Base-by-base conservation (phyloP, 1,140 invertebrate genomes). In the Eupristina koningsbergeri region DNA sequence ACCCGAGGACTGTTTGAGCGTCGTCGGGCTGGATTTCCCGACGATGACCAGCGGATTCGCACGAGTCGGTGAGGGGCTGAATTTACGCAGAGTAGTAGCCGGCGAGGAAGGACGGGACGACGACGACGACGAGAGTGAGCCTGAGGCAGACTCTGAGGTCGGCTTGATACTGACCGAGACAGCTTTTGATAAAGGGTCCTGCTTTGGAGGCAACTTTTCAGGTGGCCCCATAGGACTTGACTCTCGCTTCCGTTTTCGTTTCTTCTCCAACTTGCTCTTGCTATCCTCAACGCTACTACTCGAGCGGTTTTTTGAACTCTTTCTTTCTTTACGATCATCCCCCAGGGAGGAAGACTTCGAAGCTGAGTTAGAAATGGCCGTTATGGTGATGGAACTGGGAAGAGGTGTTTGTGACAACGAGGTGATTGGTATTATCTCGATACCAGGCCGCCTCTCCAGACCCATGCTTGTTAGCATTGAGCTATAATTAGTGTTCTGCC, bases 181-280 rank as follows among this genome's bases (percentile, higher is more conserved):
- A 0, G 95, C 94, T 89, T 96, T 97, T 0, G 94, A 94, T 13
- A 96, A 91, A 0, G 96, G 94, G 85, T 96, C 89, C 39, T 89
- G 89, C 88, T 96, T 96, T 0, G 93, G 92, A 0, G 95, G 95
- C 11, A 96, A 93, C 91, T 97, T 97, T 73, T 96, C 96, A 0
- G 96, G 96, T 3, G 96, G 96, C 8, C 96, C 96, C 96, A 97
- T 97, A 0, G 96, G 95, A 86, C 94, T 94, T 78, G 96, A 95
- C 84, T 96, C 96, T 79, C 95, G 93, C 86, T 96, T 96, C 41
- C 96, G 93, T 88, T 97, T 96, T 86, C 95, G 93, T 88, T 96
- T 96, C 89, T 96, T 97, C 75, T 97, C 96, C 85, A 95, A 90
- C 88, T 94, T 95, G n/a, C 92, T 92, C 86, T 95, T 95, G 80